Conservation (phyloP, 2,797 vertebrate species). For the Bradypodion pumilum region DNA sequence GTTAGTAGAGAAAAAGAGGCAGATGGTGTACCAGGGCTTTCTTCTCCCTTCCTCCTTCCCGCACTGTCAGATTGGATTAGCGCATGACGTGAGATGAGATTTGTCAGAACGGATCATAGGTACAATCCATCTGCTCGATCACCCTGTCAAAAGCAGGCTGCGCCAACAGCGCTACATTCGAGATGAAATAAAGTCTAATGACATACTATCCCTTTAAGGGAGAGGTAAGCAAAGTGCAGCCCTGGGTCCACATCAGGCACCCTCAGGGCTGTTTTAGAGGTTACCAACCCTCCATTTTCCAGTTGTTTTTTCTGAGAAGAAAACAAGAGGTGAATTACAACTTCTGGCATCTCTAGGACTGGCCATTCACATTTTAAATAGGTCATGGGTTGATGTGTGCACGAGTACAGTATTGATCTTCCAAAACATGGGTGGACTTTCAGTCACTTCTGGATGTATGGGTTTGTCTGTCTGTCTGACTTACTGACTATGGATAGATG, state of each 20-base stretch:
- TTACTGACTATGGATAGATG: too few species aligned
- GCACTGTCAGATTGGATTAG: conserved; percentile 23
- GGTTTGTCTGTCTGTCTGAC: too few species aligned
- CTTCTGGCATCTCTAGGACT: too few species aligned
- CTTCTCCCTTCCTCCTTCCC: background rate
- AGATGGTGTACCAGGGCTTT: background rate
- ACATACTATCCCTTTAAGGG: background rate
- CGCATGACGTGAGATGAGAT: background rate
- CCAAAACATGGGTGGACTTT: too few species aligned
- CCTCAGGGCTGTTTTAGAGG: too few species aligned
- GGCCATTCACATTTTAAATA: too few species aligned
- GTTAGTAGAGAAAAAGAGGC: background rate
- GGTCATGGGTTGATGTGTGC: too few species aligned
- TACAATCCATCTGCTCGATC: background rate
- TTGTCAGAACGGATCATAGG: conserved; percentile 12
- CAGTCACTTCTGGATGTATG: too few species aligned
- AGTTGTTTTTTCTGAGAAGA: too few species aligned
- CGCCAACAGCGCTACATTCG: background rate
- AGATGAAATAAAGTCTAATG: background rate
- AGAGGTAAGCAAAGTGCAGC: background rate
- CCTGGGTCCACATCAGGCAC: background rate
- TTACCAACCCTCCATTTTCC: too few species aligned
- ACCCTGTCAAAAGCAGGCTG: background rate
- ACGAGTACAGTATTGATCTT: too few species aligned
- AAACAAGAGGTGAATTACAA: too few species aligned